Evolutionary conservation across 2,888 invertebrate genomes (phyloP), one percentile per base, ranked within the genome.

Genomic region (Melinaea marsaeus): DNA sequence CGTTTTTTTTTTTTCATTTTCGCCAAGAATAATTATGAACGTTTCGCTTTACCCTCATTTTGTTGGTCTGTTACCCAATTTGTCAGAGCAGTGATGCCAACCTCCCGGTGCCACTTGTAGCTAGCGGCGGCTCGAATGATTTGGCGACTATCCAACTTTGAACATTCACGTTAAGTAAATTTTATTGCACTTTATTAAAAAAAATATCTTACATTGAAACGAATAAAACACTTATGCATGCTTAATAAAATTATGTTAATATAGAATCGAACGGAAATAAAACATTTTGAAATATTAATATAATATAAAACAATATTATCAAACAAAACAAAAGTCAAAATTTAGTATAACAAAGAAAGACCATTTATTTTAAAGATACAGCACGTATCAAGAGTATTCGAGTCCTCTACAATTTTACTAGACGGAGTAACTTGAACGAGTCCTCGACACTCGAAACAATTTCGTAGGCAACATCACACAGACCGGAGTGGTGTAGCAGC

Each of bases 81-180:
- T 81, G 80, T 79, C 77, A 78, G 78, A 75, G 71, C 76, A 74
- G 73, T 74, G 76, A 77, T 79, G 83, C 77, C 80, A 79, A 76
- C 71, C 75, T 75, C 72, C 65, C 71, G 62, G 75, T 79, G 85
- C 85, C 86, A 88, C 88, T 89, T 88, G 89, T 88, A 81, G 88
- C 85, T 77, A 73, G 77, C 75, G 77, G 73, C 75, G 72, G 71
- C 65, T 71, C 74, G 69, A 66, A 68, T 76, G 76, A 76, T 76
- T 83, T 90, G 89, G 88, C 88, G 75, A 56, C 57, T 70, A 65
- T 73, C 89, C 88, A 88, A 82, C 73, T 72, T 74, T 60, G 61
- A 61, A 58, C 62, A 46, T 55, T 55, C 62, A 55, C 66, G 60
- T 46, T 35, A 61, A 35, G 55, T 48, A 63, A 56, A 63, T 61